Evolutionary conservation across 1,140 invertebrate genomes (phyloP).

Genomic region (Papilio glaucus): DNA sequence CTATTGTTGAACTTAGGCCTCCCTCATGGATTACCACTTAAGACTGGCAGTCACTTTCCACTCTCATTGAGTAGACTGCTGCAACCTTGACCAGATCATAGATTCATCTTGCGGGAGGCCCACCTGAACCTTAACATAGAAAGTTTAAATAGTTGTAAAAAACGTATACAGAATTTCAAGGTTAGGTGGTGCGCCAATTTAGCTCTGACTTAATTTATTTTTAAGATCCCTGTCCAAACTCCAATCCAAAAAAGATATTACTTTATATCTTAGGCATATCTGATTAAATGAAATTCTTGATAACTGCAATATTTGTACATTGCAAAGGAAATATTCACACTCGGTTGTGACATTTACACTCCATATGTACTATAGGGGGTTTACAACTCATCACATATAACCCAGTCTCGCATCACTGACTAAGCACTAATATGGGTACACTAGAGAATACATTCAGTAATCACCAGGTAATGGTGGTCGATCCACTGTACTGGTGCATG

Average conservation of each 20-base stretch:
- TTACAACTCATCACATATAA: conserved; percentile 5
- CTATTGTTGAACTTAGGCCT: too few species aligned
- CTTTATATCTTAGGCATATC: not conserved
- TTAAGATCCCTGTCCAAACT: not conserved
- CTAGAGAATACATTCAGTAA: not conserved
- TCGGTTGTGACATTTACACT: conserved; percentile 24
- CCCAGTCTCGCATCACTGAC: conserved; percentile 22
- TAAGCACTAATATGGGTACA: conserved; percentile 30
- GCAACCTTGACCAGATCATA: too few species aligned
- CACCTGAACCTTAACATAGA: not conserved
- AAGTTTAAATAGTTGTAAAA: not conserved
- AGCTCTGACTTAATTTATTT: not conserved
- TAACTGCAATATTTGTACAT: conserved; percentile 25
- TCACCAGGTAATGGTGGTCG: not conserved
- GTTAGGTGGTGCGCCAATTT: not conserved
- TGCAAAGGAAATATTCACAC: not conserved
- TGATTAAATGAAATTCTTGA: not conserved
- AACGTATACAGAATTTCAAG: not conserved
- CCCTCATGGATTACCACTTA: too few species aligned
- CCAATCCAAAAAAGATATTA: not conserved
- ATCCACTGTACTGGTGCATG: not conserved
- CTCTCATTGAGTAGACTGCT: too few species aligned
- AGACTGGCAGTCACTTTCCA: too few species aligned
- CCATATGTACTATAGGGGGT: conserved; percentile 30
- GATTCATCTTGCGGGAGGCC: not conserved